A percentile compares a stretch with the other conserved stretches of the same genome.
Conservation (phyloP, 2,888 invertebrate genomes). For the Napeogenes sylphis region DNA sequence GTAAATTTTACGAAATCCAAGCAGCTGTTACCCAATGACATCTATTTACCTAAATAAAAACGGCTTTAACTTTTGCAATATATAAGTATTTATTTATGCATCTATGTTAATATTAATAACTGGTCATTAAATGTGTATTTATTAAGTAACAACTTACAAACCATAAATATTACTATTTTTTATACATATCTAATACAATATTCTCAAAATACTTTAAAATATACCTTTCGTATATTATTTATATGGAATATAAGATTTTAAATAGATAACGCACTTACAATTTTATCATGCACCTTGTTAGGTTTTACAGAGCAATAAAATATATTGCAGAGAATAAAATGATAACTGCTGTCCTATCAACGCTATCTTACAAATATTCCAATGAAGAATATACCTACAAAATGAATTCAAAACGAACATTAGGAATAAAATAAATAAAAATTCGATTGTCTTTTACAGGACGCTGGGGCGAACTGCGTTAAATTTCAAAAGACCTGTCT, state of each 20-base stretch:
- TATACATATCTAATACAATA: too few relatives aligned
- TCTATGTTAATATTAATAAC: background rate
- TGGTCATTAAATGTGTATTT: too few relatives aligned
- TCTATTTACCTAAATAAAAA: too few relatives aligned
- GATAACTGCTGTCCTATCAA: background rate
- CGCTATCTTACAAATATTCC: background rate
- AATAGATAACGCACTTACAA: background rate
- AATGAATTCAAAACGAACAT: background rate
- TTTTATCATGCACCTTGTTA: background rate
- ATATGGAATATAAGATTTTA: background rate
- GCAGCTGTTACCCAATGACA: too few relatives aligned
- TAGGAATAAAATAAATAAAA: background rate
- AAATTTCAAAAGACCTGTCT: constrained; percentile 90
- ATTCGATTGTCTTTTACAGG: constrained; percentile 61
- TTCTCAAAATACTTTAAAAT: too few relatives aligned
- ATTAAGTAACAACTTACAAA: too few relatives aligned
- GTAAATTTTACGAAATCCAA: too few relatives aligned
- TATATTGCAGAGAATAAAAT: background rate
- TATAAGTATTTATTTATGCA: too few relatives aligned
- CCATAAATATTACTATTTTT: too few relatives aligned
- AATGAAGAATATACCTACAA: background rate
- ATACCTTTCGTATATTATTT: too few relatives aligned
- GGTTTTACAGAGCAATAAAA: background rate
- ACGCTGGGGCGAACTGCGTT: constrained; percentile 86
- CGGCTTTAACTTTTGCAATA: too few relatives aligned